Conservation (phyloP, 2,888 invertebrate species). For the Prostheceraeus crozeri region DNA sequence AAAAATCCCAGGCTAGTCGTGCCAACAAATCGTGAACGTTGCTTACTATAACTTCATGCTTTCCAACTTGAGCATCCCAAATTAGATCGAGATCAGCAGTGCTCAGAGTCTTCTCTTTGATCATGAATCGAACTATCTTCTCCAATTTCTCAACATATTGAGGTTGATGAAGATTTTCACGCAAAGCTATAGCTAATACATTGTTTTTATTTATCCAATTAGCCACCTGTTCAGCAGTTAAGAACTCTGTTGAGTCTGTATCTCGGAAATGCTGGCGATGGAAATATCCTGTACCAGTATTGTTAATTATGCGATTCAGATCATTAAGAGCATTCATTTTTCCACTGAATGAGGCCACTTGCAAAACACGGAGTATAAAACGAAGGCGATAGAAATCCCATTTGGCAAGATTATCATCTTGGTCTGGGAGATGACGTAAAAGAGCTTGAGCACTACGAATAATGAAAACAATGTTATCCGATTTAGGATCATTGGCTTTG, state of each 20-base stretch:
- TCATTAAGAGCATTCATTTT: conserved; percentile 98
- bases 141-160: conserved; percentile 89
- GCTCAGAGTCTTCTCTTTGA: conserved; percentile 73
- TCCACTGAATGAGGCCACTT: conserved; percentile 89
- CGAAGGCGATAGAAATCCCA: conserved; percentile 88
- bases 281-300: conserved; percentile 37
- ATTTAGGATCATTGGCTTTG: conserved; percentile 82
- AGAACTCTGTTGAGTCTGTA: conserved; percentile 76
- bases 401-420: conserved; percentile 69
- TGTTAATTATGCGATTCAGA: conserved; percentile 69
- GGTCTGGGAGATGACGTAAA: conserved; percentile 67
- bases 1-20: conserved; percentile 95
- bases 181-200: conserved; percentile 82
- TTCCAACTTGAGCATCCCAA: conserved; percentile 88
- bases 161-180: conserved; percentile 91
- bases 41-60: conserved; percentile 92
- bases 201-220: conserved; percentile 91
- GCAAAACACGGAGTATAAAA: conserved; percentile 69
- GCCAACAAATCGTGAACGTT: conserved; percentile 91
- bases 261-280: conserved; percentile 51
- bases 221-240: conserved; percentile 85
- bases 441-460: conserved; percentile 83
- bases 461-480: conserved; percentile 86
- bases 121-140: conserved; percentile 90
- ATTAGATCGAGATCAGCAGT: conserved; percentile 84